Conservation (phyloP, 2,888 invertebrate species). For the Synanthedon formicaeformis region DNA sequence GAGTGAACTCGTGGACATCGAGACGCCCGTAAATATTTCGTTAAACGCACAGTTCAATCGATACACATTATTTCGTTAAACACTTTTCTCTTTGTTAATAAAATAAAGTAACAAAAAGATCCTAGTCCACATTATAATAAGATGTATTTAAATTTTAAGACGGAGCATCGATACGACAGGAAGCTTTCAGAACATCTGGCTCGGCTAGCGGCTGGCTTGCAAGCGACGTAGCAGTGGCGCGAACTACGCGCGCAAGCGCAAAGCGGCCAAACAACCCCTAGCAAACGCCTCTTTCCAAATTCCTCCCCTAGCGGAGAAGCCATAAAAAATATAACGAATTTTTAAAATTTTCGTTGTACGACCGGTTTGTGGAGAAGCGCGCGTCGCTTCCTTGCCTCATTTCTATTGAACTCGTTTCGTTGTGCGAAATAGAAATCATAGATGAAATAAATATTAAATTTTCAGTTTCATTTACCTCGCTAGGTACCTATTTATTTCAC, state of each 20-base stretch:
- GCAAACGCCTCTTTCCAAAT: constrained; percentile 51
- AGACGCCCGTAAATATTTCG: constrained; percentile 60
- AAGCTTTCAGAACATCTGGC: constrained; percentile 69
- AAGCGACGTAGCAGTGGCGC: constrained; percentile 70
- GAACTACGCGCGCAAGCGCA: constrained; percentile 70
- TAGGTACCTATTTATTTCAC: neutral
- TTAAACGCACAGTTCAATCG: constrained; percentile 44
- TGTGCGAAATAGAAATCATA: neutral
- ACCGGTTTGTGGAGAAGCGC: constrained; percentile 39
- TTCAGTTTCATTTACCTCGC: neutral
- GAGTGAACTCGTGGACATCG: constrained; percentile 70
- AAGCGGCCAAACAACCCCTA: constrained; percentile 60
- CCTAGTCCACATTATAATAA: constrained; percentile 55
- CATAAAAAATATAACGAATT: constrained; percentile 68
- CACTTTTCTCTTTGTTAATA: constrained; percentile 51
- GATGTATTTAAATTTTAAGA: constrained; percentile 32
- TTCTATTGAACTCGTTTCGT: neutral
- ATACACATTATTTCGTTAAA: constrained; percentile 51
- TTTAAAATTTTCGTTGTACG: constrained; percentile 51
- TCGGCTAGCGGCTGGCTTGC: constrained; percentile 29
- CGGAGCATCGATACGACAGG: constrained; percentile 58
- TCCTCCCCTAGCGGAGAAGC: constrained; percentile 60
- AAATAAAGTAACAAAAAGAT: constrained; percentile 42
- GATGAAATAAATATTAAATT: neutral
- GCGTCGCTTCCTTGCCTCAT: neutral